Evolutionary conservation across 2,888 invertebrate genomes (phyloP).

Genomic region (Rutpela maculata): DNA sequence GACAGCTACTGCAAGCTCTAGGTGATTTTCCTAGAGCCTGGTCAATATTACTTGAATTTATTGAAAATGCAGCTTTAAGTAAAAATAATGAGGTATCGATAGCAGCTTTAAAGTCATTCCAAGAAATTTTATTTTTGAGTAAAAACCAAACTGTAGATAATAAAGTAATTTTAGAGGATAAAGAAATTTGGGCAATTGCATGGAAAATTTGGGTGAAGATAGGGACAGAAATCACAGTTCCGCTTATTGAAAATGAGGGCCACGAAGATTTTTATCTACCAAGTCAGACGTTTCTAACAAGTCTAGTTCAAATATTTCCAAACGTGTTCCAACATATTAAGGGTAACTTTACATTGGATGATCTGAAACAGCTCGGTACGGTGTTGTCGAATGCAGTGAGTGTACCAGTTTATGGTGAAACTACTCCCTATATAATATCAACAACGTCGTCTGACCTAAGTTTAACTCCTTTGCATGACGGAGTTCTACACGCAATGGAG

Average conservation of each 20-base stretch:
- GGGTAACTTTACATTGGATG: slow-evolving; percentile 80
- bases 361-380: slow-evolving; percentile 86
- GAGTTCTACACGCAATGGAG: slow-evolving; percentile 90
- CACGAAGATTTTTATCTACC: slow-evolving; percentile 87
- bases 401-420: slow-evolving; percentile 88
- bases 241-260: slow-evolving; percentile 73
- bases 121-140: slow-evolving; percentile 90
- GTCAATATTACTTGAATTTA: slow-evolving; percentile 94
- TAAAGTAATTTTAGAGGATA: slow-evolving; percentile 72
- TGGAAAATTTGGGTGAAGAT: slow-evolving; percentile 94
- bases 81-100: slow-evolving; percentile 97
- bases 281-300: slow-evolving; percentile 94
- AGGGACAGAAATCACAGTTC: slow-evolving; percentile 85
- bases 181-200: slow-evolving; percentile 86
- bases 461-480: slow-evolving; percentile 89
- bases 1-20: slow-evolving; percentile 86
- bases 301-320: slow-evolving; percentile 96
- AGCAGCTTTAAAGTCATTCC: slow-evolving; percentile 96
- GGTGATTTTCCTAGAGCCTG: slow-evolving; percentile 96
- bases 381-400: slow-evolving; percentile 84
- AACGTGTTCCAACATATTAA: slow-evolving; percentile 92
- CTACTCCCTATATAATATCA: slow-evolving; percentile 86
- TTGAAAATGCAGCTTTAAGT: slow-evolving; percentile 93
- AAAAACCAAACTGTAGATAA: slow-evolving; percentile 74
- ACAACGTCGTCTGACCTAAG: slow-evolving; percentile 82